Base-by-base conservation (phyloP, 2,797 vertebrate genomes). In the Pangasius macronema region DNA sequence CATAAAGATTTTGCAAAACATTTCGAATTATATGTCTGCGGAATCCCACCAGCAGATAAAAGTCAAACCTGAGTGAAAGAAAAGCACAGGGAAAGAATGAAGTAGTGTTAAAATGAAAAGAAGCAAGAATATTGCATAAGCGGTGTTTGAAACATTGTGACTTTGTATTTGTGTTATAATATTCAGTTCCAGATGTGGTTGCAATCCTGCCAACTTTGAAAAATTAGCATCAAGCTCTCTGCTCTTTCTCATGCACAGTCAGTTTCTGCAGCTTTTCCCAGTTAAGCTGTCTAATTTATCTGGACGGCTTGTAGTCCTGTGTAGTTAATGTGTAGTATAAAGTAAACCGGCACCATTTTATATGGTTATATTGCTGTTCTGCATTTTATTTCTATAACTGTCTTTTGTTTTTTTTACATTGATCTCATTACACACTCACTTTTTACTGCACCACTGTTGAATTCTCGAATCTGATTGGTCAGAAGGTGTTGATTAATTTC, bases 101-200 rank as follows among this genome's bases (percentile, higher is more conserved):
- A 76, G 33, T 46, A 79, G 16, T 27, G 13, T 11, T 10, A 18
- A 46, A 16, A 63, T 10, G 39, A 20, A 49, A 61, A 24, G 36
- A 39, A 59, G 46, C 46, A 46, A n/a, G 10, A 18, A 24, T 3
- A 59, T 49, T 20, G 6, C 7, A 22, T 20, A 65, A n/a, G 59
- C 36, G 2, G 1, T 24, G 77, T 59, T 80, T 36, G 22, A 59
- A 80, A 80, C 77, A 13, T 18, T 65, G 18, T 20, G 80, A 65
- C 59, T 11, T n/a, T 49, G 59, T 49, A 30, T 82, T 49, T 65
- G 59, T 65, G 27, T 49, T 82, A 49, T 49, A 65, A 65, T 65
- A 67, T 67, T 30, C 81, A 30, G 27, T 49, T 65, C 81, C 81
- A 67, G 61, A 82, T 82, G 81, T 65, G 59, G 24, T 20, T 65